Percentiles rank a stretch among this genome's conserved stretches.
Evolutionary conservation across 1,140 invertebrate species (phyloP).

Genomic region (Drosophila nasuta): DNA sequence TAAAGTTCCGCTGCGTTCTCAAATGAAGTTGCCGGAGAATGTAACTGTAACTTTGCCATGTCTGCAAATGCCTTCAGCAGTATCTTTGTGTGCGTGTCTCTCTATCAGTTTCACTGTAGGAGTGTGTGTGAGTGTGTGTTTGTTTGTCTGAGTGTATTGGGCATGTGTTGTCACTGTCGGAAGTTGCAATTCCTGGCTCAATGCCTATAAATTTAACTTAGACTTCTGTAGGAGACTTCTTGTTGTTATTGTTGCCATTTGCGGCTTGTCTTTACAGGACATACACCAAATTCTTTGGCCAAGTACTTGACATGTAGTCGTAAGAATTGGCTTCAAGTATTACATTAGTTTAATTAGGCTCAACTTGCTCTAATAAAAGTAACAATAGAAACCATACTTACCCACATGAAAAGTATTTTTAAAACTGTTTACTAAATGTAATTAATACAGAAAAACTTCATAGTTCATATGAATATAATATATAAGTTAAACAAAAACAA

Average conservation of each 20-base stretch:
- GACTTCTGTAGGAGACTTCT: conserved; percentile 63
- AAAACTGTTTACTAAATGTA: no score
- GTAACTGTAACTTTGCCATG: conserved; percentile 48
- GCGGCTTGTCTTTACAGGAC: conserved; percentile 17
- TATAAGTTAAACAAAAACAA: no score
- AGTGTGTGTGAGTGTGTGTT: conserved; percentile 1
- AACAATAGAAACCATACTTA: not conserved
- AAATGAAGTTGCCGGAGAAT: conserved; percentile 70
- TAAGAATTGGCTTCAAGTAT: not conserved
- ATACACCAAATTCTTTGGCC: not conserved
- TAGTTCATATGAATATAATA: no score
- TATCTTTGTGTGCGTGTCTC: conserved; percentile 1
- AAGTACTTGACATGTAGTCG: not conserved
- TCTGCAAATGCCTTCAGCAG: conserved; percentile 23
- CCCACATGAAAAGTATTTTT: no score
- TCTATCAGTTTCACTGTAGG: no score
- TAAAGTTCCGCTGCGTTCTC: conserved; percentile 66
- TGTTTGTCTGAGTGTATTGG: not conserved
- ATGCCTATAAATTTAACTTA: conserved; percentile 81
- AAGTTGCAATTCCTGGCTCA: conserved; percentile 78
- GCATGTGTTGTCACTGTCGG: conserved; percentile 52
- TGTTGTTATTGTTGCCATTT: conserved; percentile 54
- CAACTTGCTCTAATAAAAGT: no score
- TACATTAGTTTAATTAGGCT: conserved; percentile 23
- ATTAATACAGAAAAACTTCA: no score